phyloP scores from a whole-genome alignment of 2,113 vertebrate species.

The Pardalotus punctatus region DNA sequence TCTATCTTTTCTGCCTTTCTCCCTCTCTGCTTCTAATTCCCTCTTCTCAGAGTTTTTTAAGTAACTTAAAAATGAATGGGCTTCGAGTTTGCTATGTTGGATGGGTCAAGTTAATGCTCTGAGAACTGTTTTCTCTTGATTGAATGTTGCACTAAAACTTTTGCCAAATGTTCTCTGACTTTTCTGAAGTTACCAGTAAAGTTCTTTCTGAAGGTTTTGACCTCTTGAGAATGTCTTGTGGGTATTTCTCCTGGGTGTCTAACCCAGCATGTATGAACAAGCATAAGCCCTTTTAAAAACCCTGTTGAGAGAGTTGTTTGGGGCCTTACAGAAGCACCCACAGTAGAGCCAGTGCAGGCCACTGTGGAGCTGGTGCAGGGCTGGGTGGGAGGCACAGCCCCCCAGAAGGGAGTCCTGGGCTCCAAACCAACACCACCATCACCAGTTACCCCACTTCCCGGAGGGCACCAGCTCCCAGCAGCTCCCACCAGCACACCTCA shows the following conservation, averaged over 20 bases:
- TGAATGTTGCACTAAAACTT: not conserved
- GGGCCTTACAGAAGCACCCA: not conserved
- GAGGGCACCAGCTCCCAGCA: not conserved
- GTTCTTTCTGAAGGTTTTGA: not conserved
- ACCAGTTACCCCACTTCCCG: not conserved
- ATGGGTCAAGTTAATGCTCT: not conserved
- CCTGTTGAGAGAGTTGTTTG: not conserved
- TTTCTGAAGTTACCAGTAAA: not conserved
- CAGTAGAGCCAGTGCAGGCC: not conserved
- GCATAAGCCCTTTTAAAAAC: not conserved
- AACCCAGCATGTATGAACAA: not conserved
- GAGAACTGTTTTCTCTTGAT: not conserved
- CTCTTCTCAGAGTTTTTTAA: accelerated
- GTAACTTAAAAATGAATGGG: not conserved
- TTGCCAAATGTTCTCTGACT: not conserved
- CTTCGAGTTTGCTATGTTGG: not conserved
- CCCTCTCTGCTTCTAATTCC: not conserved
- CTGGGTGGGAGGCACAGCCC: not conserved
- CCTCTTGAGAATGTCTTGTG: not conserved
- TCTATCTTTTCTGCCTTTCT: not conserved
- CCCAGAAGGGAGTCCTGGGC: not conserved
- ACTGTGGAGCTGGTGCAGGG: not conserved
- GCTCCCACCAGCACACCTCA: not conserved
- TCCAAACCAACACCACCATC: not conserved
- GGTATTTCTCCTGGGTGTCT: not conserved